Conservation (phyloP, 2,113 vertebrate genomes). For the Synodontis membranacea region DNA sequence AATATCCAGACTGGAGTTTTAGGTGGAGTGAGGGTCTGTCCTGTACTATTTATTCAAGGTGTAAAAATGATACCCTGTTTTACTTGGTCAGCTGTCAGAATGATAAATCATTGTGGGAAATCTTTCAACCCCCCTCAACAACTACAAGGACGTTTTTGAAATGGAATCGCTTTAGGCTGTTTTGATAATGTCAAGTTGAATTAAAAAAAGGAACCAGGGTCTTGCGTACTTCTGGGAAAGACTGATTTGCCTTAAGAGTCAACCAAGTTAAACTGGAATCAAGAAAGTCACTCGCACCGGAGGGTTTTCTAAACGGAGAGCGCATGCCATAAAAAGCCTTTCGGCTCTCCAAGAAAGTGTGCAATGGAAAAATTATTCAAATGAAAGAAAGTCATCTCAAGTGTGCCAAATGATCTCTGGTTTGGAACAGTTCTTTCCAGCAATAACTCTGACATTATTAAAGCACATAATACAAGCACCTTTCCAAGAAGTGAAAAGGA, state of each 20-base stretch:
- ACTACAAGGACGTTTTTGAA: slow-evolving; percentile 28
- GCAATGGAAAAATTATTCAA: slow-evolving; percentile 33
- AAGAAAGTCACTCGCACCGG: not conserved
- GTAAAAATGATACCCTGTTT: too few relatives aligned
- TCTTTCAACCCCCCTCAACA: slow-evolving; percentile 17
- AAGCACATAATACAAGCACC: not conserved
- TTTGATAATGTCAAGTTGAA: slow-evolving; percentile 27
- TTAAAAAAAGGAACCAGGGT: slow-evolving; percentile 17
- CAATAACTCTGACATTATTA: slow-evolving; percentile 22
- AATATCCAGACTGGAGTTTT: slow-evolving; percentile 23
- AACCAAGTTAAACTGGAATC: not conserved
- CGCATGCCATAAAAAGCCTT: not conserved
- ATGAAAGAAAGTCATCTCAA: slow-evolving; percentile 16
- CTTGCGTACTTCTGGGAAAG: not conserved
- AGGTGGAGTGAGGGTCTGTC: slow-evolving; percentile 25
- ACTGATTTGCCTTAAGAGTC: not conserved
- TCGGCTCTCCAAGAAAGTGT: slow-evolving; percentile 13
- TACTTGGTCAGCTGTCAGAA: slow-evolving; percentile 60
- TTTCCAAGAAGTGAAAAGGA: not conserved
- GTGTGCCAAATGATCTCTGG: slow-evolving; percentile 34
- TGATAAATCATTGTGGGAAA: slow-evolving; percentile 43
- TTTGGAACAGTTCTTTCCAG: slow-evolving; percentile 41
- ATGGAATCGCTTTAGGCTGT: slow-evolving; percentile 35
- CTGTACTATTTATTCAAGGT: slow-evolving; percentile 41
- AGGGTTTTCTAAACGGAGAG: not conserved